These are phyloP conservation scores for Bufotes viridis DNA, from an alignment of 2,797 vertebrate species.

Conservation along the genomic window DNA sequence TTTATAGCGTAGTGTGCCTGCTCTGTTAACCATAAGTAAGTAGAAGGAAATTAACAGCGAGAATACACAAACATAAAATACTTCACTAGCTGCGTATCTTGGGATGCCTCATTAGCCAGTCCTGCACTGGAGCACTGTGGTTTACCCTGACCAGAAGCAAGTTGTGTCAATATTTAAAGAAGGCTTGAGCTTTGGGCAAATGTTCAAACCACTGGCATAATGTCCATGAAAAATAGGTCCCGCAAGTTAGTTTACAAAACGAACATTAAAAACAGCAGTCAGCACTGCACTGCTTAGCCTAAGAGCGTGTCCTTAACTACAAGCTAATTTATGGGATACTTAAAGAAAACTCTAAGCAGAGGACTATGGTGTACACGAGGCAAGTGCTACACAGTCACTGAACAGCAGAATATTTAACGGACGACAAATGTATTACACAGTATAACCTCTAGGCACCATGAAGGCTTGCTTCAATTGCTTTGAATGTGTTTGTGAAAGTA, in stretches of 20 bases:
- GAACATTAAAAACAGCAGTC: background rate
- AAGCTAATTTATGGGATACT: slow-evolving; percentile 18
- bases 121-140: slow-evolving; percentile 15
- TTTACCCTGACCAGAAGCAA: slow-evolving; percentile 30
- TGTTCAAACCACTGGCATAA: slow-evolving; percentile 26
- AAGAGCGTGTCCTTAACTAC: background rate
- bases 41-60: slow-evolving; percentile 41
- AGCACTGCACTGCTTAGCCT: background rate
- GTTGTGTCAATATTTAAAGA: slow-evolving; percentile 53
- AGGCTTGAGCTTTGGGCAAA: slow-evolving; percentile 22
- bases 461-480: background rate
- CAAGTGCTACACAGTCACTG: slow-evolving; percentile 3
- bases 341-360: background rate
- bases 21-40: slow-evolving; percentile 47
- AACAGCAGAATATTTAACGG: background rate
- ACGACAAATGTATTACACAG: background rate
- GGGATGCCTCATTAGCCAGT: slow-evolving; percentile 44
- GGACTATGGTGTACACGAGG: background rate
- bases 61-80: slow-evolving; percentile 46
- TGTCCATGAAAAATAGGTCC: slow-evolving; percentile 40
- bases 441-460: slow-evolving; percentile 9
- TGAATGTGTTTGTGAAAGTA: slow-evolving; percentile 16
- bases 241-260: slow-evolving; percentile 4
- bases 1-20: slow-evolving; percentile 1
- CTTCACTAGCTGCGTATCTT: slow-evolving; percentile 38